Base-by-base conservation (phyloP, 2,888 invertebrate genomes). In the Coleophora flavipennella region DNA sequence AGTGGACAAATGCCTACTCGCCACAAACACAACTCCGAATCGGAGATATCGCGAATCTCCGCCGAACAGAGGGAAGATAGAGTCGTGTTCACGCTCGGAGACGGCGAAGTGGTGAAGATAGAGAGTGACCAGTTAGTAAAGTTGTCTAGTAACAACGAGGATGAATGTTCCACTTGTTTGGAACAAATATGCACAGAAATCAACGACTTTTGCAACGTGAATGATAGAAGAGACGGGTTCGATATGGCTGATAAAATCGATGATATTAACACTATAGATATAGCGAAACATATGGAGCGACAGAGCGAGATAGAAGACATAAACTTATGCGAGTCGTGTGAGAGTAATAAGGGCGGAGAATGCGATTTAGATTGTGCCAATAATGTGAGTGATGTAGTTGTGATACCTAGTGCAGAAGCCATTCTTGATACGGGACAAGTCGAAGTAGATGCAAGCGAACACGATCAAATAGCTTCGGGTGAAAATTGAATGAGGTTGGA, bases 361-460 rank as follows among this genome's bases (percentile, higher is more conserved):
- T 71, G 71, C 56, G 69, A 65, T 45, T 45, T 63, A 13, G 59
- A 48, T 1, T 75, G 80, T 61, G 68, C 68, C 45, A 72, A 70
- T 45, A 63, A 44, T 36, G 67, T 78, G 25, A 66, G 59, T 2
- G 80, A 80, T 36, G 77, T 78, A 7, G 80, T 77, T 35, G 79
- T 79, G 4, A 77, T 79, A 68, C 75, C 72, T 0, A 79, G 79
- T 49, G 77, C 75, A 8, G 80, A 78, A 44, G 79, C 78, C 35
- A 78, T 76, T 8, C 61, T 80, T 47, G 77, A 78, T 51, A 72
- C 69, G 0, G 76, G 70, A 14, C 76, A 68, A 27, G 42, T 29
- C 34, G 43, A 50, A 14, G 33, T 20, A 20, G 20, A 20, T 20
- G 20, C 20, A 20, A 20, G 20, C 20, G 20, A 20, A 20, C 3